Base-by-base conservation (phyloP, 2,797 vertebrate genomes). In the Sebastolobus altivelis region DNA sequence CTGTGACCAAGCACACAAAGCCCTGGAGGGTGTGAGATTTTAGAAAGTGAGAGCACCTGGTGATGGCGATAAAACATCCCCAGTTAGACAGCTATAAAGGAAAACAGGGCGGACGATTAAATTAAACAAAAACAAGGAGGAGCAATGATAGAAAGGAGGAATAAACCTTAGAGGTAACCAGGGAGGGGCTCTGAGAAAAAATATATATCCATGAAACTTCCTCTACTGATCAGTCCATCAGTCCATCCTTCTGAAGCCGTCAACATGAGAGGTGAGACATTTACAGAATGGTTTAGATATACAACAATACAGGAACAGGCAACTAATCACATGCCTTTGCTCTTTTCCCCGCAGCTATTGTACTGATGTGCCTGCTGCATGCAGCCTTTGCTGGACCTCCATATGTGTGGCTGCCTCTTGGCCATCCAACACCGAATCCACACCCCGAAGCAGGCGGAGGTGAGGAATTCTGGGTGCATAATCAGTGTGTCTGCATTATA, bases 251-350 rank as follows among this genome's bases (percentile, higher is more conserved):
- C 65, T 69, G 60, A 77, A 62, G 70, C 54, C 31, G 59, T 77
- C 89, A 79, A 75, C 85, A 96, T 96, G 95, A 95, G 81, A 94
- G 95, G 95, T 96, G 87, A 94, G 94, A 55, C 31, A 16, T 65
- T 40, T 59, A 69, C 4, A 80, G 12, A 65, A 38, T 43, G 7
- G 14, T 77, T 58, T 6, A 22, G 8, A 52, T 58, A 49, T 27
- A 20, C 2, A 68, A n/a, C n/a, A 40, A 20, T 35, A 5, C 14
- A 63, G 5, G 4, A 58, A 52, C 60, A 71, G 9, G 2, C 11
- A 38, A 25, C 11, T 69, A 31, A 40, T 73, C 27, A 3, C 4
- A 31, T 52, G 6, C 35, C 49, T 84, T n/a, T 77, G 8, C 37
- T 80, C 27, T 68, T 38, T 84, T 69, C 20, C 11, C 78, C 5